Percentiles rank a stretch among this genome's conserved stretches.
phyloP scores from a whole-genome alignment of 2,113 vertebrate genomes.

The Dissostichus mawsoni region DNA sequence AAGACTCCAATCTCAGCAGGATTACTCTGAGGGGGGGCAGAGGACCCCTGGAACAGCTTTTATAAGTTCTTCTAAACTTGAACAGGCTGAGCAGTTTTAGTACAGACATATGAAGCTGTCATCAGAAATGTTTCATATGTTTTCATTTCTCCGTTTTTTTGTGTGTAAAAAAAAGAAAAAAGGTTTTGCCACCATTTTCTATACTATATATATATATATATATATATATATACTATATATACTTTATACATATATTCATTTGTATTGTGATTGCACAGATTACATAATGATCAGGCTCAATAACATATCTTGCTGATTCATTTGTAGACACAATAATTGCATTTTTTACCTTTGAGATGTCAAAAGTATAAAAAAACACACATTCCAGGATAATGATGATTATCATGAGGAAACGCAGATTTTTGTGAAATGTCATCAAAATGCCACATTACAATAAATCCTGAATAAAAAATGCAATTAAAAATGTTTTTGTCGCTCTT shows the following conservation, averaged over 20 bases:
- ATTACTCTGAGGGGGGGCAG: conserved; percentile 32
- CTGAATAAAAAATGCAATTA: background rate
- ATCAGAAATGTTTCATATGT: background rate
- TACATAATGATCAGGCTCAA: background rate
- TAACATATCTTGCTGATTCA: background rate
- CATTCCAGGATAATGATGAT: background rate
- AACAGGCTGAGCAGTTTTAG: background rate
- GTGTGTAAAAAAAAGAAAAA: background rate
- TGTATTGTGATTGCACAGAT: background rate
- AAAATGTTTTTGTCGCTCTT: background rate
- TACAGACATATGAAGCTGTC: background rate
- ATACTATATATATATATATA: no score
- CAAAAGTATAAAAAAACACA: background rate
- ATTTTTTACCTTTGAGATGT: background rate
- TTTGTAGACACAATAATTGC: background rate
- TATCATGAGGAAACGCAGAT: background rate
- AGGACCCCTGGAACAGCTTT: background rate
- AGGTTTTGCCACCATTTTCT: background rate
- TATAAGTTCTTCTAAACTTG: background rate
- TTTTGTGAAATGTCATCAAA: conserved; percentile 18
- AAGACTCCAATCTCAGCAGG: conserved; percentile 44
- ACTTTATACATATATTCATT: no score
- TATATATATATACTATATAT: no score
- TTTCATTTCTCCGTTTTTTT: background rate
- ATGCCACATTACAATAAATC: conserved; percentile 21